Base-by-base conservation (phyloP, 2,888 invertebrate species). In the Leptinotarsa juncta region DNA sequence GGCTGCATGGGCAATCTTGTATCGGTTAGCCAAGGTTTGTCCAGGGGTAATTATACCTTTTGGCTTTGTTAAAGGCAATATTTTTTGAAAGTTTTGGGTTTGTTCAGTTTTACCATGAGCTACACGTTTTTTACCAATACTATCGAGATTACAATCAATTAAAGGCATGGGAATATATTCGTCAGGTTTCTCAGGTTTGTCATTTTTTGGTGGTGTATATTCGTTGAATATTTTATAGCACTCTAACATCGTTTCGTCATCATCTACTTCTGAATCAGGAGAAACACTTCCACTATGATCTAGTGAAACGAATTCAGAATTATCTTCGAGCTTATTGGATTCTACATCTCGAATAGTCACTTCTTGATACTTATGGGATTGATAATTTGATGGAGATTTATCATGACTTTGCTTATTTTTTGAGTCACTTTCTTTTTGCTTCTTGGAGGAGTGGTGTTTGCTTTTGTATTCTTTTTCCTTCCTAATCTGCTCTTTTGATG, bases 171-270 rank as follows among this genome's bases (percentile, higher is more conserved):
- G 49, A 2, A 77, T 73, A 67, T 84, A 83, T 20, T 77, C 72
- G n/a, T 66, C 66, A 79, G 78, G 74, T 70, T 71, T 76, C 23
- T 74, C 72, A 10, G 70, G 67, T 48, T 55, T 48, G 12, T 7
- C 15, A 55, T 72, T 78, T 48, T 49, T 68, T 15, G 73, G 65
- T 50, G 91, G 90, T 73, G 92, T 91, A 88, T 94, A 92, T 88
- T 96, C 95, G 87, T 95, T 94, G 88, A 96, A 97, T 82, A 97
- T 96, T 88, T 91, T 93, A 84, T 94, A 92, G 87, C 97, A 97
- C 87, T 97, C 95, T 69, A 81, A 76, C 79, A 86, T 79, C n/a
- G 85, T 86, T 82, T 94, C 92, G 83, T 94, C 93, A 75, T 95
- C 92, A 65, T 84, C 82, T 4, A 80, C 70, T 72, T 83, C 83